Base-by-base conservation (phyloP, 2,113 vertebrate species). In the Coptodon rendalli region DNA sequence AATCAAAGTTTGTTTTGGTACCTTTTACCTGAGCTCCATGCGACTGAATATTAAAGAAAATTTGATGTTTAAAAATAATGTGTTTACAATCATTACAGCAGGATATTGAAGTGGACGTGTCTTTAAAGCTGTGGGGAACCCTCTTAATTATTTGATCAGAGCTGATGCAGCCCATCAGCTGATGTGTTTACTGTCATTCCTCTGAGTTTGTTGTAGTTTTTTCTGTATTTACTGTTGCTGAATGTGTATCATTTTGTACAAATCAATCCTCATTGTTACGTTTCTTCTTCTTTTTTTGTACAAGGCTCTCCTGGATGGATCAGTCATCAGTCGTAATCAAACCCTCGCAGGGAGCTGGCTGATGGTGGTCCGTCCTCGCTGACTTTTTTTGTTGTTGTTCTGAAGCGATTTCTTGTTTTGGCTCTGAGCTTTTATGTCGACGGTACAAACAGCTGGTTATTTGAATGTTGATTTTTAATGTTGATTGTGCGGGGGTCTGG, bases 391-490 rank as follows among this genome's bases (percentile, higher is more conserved):
- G 31, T 40, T 27, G 56, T 29, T 38, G 57, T 24, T 17, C 40
- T 84, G 45, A 57, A 31, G 17, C 0, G 3, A 63, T 3, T 6
- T 56, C 3, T 27, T 80, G 13, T 80, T 91, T 48, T 27, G 36
- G 10, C 5, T 66, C 27, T 16, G 29, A 82, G 81, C 50, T 88
- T 89, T 90, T 87, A 48, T 54, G 9, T 86, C n/a, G 29, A 86
- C 19, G 36, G 73, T 36, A 48, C 87, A 66, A 45, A 53, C 17
- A 82, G 63, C 61, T 31, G 82, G 56, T 57, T 22, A 81, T 85
- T 68, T 89, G 85, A 93, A 92, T 92, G 92, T 91, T 57, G 3
- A 4, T 38, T 68, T 66, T 36, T 86, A n/a, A 76, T 6, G 66
- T 81, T 1, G 56, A 56, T 48, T 31, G 48, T 27, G 1, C 24